Evolutionary conservation across 2,797 vertebrate species (phyloP), one percentile per base, ranked within the genome.

Genomic region (Anguilla megastoma): DNA sequence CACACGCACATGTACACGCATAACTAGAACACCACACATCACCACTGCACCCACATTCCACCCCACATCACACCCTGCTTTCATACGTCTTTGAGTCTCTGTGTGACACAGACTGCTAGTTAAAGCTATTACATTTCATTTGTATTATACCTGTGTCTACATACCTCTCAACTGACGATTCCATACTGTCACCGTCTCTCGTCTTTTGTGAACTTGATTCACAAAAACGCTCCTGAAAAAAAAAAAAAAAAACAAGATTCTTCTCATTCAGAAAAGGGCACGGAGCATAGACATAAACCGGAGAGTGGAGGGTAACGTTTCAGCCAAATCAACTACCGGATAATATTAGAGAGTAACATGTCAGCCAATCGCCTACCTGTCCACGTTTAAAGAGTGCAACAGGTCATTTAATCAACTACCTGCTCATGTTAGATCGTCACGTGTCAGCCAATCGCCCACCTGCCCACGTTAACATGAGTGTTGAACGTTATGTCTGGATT

Each of bases 101-200:
- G 74, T 7, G 1, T 24, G 27, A 79, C 4, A 18, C 1, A n/a
- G 21, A 50, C 50, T 21, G 9, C n/a, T 12, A 41, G 30, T 48
- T 24, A 18, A 80, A 45, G 24, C 24, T 54, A 5, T 52, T 71
- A 27, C 52, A 71, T 79, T 45, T 16, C 33, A 79, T 79, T 45
- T 45, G 41, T 45, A 41, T 79, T 5, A 79, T 21, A 87, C 56
- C 60, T 84, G 0, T 63, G 87, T 21, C 21, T 76, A 18, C 89
- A 95, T 94, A 98, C 98, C 97, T 95, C 92, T 95, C 94, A 87
- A 95, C 91, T 36, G 94, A 90, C n/a, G 91, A 88, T 87, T 97
- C 97, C 95, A 95, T 96, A 92, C 91, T 92, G 86, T 94, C 94
- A 56, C 88, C 87, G 93, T 58, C 92, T 84, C 91, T 80, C 94